Conservation (phyloP, 23 tunicate species). For the Corella eumyota region DNA sequence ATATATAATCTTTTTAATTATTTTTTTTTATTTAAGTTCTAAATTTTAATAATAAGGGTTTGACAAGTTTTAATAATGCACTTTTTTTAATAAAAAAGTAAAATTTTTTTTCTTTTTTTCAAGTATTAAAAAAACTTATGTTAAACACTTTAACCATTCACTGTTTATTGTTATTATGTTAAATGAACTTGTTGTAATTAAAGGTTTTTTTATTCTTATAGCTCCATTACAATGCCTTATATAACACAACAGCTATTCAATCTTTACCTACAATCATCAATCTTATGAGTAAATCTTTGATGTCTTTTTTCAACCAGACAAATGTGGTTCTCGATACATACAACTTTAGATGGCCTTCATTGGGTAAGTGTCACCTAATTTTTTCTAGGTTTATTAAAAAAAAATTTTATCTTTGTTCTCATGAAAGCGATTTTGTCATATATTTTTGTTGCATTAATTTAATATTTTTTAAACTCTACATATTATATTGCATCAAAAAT, state of each 20-base stretch:
- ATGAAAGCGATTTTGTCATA: neutral
- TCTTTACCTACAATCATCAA: constrained; percentile 70
- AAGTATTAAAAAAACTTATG: too few relatives aligned
- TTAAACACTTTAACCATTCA: too few relatives aligned
- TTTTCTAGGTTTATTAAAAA: neutral
- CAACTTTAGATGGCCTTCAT: too few relatives aligned
- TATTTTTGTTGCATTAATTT: neutral
- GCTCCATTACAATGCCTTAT: constrained; percentile 52
- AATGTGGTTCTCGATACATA: too few relatives aligned
- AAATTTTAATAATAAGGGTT: neutral
- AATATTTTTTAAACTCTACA: too few relatives aligned
- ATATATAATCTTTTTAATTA: too few relatives aligned
- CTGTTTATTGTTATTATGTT: too few relatives aligned
- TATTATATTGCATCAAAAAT: too few relatives aligned
- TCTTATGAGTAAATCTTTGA: constrained; percentile 34
- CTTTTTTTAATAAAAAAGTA: too few relatives aligned
- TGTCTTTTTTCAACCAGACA: constrained; percentile 10
- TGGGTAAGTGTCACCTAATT: too few relatives aligned
- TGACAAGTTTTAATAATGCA: neutral
- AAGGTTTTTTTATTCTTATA: constrained; percentile 10
- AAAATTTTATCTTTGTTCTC: neutral
- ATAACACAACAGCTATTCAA: constrained; percentile 44
- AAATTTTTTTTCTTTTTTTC: too few relatives aligned
- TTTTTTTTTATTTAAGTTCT: neutral
- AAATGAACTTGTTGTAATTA: too few relatives aligned